Evolutionary conservation across 2,113 vertebrate genomes (phyloP).

Genomic region (Charadrius vociferus): DNA sequence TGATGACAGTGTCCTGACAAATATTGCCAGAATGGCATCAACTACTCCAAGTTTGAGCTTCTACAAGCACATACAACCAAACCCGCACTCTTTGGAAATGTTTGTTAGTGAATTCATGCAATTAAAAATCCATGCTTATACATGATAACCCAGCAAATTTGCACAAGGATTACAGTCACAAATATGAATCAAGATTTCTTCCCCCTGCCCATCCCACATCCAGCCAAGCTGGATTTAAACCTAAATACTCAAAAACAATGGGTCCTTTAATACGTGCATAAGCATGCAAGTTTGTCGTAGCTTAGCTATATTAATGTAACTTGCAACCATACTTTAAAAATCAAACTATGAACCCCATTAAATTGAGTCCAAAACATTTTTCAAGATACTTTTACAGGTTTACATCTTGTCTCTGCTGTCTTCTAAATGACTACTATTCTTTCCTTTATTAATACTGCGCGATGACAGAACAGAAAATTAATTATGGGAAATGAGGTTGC

Average conservation of each 20-base stretch:
- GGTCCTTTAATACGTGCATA: not conserved
- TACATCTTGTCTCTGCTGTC: not conserved
- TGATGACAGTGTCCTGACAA: not conserved
- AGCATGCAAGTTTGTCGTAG: not conserved
- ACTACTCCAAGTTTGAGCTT: not conserved
- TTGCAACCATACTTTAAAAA: not conserved
- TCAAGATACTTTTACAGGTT: not conserved
- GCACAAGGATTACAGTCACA: not conserved
- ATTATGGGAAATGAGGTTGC: not conserved
- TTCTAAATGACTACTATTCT: not conserved
- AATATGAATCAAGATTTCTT: not conserved
- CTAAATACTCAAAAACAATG: not conserved
- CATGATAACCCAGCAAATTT: not conserved
- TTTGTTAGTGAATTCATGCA: not conserved
- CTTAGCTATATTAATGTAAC: not conserved
- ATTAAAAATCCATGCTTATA: not conserved
- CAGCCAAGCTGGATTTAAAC: not conserved
- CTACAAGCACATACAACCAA: accelerated
- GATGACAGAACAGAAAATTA: not conserved
- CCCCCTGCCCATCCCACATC: not conserved
- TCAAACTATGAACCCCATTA: not conserved
- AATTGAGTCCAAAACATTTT: not conserved
- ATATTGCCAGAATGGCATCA: not conserved
- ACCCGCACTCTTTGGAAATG: not conserved
- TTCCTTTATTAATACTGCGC: not conserved